Base-by-base conservation (phyloP, 2,797 vertebrate species). In the Crocidura indochinensis region DNA sequence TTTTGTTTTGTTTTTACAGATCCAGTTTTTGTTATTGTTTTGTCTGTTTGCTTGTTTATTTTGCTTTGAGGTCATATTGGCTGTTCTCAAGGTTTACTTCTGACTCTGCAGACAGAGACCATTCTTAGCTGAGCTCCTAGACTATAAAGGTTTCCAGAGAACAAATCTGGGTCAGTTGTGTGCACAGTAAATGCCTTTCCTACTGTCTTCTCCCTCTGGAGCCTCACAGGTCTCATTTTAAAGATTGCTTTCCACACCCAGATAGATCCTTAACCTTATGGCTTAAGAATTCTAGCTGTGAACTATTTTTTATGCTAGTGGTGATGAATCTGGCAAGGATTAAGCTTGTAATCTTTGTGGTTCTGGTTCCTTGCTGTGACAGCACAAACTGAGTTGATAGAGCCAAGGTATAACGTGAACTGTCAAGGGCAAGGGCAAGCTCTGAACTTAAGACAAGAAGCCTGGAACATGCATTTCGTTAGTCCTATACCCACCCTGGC, bases 271-370 rank as follows among this genome's bases (percentile, higher is more conserved):
- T 95, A 92, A 91, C 44, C 47, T 84, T 72, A 51, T 20, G 27
- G 24, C 82, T 84, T 80, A 4, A 0, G 38, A 78, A 84, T 6
- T 6, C 31, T 46, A 74, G 38, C 79, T 80, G 56, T 31, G 60
- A 65, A 75, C 69, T 94, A 76, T 87, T 94, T 92, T 38, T 91
- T 95, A 62, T 56, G 46, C 24, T 51, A 76, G 47, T 22, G 8
- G 46, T 68, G 79, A 94, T 31, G 38, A 49, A 17, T 75, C 93
- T 27, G 73, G 77, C 80, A 93, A 87, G 49, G 51, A 0, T 69
- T 64, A 77, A 67, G 74, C 38, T 68, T 81, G 47, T 83, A 24
- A 8, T 78, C 15, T 92, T 53, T 71, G 11, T 56, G 31, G 31
- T 26, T 53, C 69, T 56, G 31, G 31, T 26, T 53, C 69, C 68